Evolutionary conservation across 1,140 invertebrate species (phyloP).

Genomic region (Drosophila lini): DNA sequence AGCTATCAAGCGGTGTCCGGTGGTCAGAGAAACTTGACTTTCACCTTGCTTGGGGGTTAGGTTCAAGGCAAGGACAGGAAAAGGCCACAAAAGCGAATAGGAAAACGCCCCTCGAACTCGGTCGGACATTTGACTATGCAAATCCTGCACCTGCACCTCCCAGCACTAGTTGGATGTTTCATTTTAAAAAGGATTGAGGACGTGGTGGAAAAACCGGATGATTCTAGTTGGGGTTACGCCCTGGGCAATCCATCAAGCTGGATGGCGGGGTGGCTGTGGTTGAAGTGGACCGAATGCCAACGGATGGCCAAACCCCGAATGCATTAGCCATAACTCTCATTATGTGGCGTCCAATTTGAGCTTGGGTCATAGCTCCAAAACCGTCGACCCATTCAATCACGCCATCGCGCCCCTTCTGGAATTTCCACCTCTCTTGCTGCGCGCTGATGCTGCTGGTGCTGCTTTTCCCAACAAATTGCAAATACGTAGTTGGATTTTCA

Average conservation of each 20-base stretch:
- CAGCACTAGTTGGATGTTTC: constrained; percentile 63
- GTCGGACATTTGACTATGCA: constrained; percentile 46
- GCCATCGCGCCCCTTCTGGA: constrained; percentile 55
- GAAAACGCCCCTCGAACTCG: constrained; percentile 34
- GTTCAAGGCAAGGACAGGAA: constrained; percentile 42
- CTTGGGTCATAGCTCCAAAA: constrained; percentile 17
- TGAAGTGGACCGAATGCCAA: constrained; percentile 27
- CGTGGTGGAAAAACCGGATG: background rate
- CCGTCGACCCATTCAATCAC: constrained; percentile 75
- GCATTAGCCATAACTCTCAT: constrained; percentile 81
- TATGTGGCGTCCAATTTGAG: constrained; percentile 47
- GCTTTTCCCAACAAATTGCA: constrained; percentile 62
- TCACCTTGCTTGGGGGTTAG: constrained; percentile 43
- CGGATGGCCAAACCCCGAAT: constrained; percentile 42
- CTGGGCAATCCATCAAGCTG: constrained; percentile 60
- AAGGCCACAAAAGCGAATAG: constrained; percentile 34
- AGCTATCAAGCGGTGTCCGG: constrained; percentile 20
- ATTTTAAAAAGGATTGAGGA: constrained; percentile 40
- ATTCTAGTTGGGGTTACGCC: constrained; percentile 38
- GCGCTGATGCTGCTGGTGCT: background rate
- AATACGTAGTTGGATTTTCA: constrained; percentile 62
- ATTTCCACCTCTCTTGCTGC: background rate
- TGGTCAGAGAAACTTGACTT: constrained; percentile 44
- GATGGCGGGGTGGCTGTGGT: constrained; percentile 5
- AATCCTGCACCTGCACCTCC: constrained; percentile 60